Percentiles rank a stretch among this genome's conserved stretches.
phyloP scores from a whole-genome alignment of 2,888 invertebrate species.

The Ephialtes manifestator region DNA sequence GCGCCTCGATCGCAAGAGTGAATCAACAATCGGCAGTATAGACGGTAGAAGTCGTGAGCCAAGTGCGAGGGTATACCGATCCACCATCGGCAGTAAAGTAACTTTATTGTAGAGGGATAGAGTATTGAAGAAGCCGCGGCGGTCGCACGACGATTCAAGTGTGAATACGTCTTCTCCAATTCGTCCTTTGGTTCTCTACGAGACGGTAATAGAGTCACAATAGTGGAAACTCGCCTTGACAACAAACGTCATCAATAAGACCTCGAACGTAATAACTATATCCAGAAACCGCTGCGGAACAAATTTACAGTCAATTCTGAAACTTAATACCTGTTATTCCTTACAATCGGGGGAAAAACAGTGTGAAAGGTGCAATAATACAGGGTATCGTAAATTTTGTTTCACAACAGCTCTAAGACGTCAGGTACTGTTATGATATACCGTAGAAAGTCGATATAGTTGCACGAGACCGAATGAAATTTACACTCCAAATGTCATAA shows the following conservation, averaged over 20 bases:
- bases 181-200: neutral
- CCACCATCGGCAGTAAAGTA: slow-evolving; percentile 53
- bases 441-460: neutral
- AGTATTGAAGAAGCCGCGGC: slow-evolving; percentile 47
- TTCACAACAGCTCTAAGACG: neutral
- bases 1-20: slow-evolving; percentile 30
- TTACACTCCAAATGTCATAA: neutral
- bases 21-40: slow-evolving; percentile 60
- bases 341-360: neutral
- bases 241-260: neutral
- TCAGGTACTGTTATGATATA: neutral
- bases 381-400: neutral
- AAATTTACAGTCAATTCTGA: slow-evolving; percentile 9
- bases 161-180: neutral
- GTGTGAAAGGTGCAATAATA: neutral
- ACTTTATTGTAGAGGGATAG: slow-evolving; percentile 58
- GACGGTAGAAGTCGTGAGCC: slow-evolving; percentile 47
- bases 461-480: neutral
- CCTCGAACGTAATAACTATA: neutral
- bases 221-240: neutral
- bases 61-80: slow-evolving; percentile 36
- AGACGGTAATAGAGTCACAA: slow-evolving; percentile 10
- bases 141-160: slow-evolving; percentile 14
- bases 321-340: slow-evolving; percentile 11
- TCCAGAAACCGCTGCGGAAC: slow-evolving; percentile 16